Conservation (phyloP, 2,888 invertebrate genomes). For the Microplitis deprimator region DNA sequence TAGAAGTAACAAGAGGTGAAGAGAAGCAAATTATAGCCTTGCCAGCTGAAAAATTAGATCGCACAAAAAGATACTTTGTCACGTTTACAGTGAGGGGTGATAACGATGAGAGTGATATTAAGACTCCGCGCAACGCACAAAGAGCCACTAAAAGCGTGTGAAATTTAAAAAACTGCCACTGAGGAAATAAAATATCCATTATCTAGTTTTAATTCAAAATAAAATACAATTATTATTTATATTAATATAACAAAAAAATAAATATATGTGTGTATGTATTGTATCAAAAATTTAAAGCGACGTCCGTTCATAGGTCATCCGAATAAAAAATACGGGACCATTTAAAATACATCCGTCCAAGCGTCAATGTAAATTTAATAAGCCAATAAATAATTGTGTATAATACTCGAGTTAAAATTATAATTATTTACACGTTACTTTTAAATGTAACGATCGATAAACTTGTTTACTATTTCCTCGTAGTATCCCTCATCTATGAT, state of each 20-base stretch:
- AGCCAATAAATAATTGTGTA: slow-evolving; percentile 26
- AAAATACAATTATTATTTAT: not conserved
- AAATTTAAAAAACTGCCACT: slow-evolving; percentile 35
- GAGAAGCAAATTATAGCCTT: slow-evolving; percentile 90
- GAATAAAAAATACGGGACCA: slow-evolving; percentile 19
- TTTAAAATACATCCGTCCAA: slow-evolving; percentile 10
- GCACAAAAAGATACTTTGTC: slow-evolving; percentile 92
- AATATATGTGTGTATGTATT: not conserved
- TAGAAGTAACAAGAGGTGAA: slow-evolving; percentile 88
- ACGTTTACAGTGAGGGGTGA: slow-evolving; percentile 91
- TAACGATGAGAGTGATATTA: slow-evolving; percentile 70
- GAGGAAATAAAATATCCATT: slow-evolving; percentile 11
- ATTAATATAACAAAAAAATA: slow-evolving; percentile 10
- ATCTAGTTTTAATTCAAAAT: slow-evolving; percentile 7
- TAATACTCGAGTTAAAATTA: not conserved
- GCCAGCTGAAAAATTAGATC: slow-evolving; percentile 89
- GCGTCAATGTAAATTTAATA: slow-evolving; percentile 22
- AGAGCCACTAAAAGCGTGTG: slow-evolving; percentile 63
- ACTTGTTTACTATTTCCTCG: not conserved
- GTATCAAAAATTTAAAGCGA: slow-evolving; percentile 8
- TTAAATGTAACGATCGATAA: not conserved
- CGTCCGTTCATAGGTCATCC: slow-evolving; percentile 23
- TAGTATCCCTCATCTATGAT: not conserved
- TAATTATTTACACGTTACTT: not conserved
- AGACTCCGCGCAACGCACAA: slow-evolving; percentile 55